phyloP scores from a whole-genome alignment of 2,888 invertebrate genomes.

The Glomeris marginata region DNA sequence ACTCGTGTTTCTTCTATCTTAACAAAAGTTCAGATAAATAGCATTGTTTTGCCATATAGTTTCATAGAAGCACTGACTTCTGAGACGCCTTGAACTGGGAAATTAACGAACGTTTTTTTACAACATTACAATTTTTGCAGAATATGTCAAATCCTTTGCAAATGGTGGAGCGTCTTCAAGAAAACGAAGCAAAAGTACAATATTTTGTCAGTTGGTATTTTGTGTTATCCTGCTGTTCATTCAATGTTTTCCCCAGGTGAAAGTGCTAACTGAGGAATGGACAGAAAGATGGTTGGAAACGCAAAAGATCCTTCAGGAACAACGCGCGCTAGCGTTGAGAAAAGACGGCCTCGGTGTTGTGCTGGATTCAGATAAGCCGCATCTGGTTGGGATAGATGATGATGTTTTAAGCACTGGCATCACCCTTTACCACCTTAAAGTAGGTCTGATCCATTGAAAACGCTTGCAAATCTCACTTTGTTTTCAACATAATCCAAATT shows the following conservation, averaged over 20 bases:
- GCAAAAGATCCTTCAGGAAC: constrained; percentile 72
- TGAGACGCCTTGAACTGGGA: constrained; percentile 22
- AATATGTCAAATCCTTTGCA: constrained; percentile 34
- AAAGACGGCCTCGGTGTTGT: constrained; percentile 74
- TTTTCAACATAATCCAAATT: constrained; percentile 1
- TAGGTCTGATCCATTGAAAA: constrained; percentile 22
- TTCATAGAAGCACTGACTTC: not conserved
- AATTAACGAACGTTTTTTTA: constrained; percentile 26
- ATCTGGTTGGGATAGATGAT: constrained; percentile 81
- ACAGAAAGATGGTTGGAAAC: constrained; percentile 72
- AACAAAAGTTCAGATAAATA: not conserved
- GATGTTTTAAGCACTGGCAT: constrained; percentile 80
- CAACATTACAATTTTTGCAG: constrained; percentile 19
- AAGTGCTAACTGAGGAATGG: constrained; percentile 76
- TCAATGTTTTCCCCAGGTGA: constrained; percentile 32
- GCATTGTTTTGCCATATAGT: not conserved
- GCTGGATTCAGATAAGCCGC: constrained; percentile 77
- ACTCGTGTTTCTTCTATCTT: no score
- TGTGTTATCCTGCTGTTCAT: not conserved
- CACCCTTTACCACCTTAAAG: constrained; percentile 75
- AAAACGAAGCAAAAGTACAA: constrained; percentile 65
- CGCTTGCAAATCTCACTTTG: no score
- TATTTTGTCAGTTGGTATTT: not conserved
- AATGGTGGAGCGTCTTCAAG: constrained; percentile 66
- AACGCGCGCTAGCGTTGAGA: constrained; percentile 66